Conservation (phyloP, 2,888 invertebrate species). For the Hemistola chrysoprasaria region DNA sequence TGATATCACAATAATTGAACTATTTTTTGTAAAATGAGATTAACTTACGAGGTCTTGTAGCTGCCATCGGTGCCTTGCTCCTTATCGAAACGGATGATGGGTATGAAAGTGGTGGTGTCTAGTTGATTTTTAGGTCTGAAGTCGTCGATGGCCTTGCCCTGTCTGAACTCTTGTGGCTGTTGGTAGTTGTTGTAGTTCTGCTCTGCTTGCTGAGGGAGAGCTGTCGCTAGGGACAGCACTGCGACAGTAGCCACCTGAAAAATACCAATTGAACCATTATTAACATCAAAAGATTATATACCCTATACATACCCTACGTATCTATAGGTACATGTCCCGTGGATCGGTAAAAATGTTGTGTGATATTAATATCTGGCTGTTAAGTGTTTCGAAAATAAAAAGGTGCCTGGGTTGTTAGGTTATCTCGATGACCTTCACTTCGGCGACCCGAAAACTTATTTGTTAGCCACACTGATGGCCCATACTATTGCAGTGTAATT, state of each 20-base stretch:
- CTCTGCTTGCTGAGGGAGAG: conserved; percentile 69
- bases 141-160: conserved; percentile 61
- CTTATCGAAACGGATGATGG: conserved; percentile 91
- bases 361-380: too few relatives aligned
- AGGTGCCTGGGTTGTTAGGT: too few relatives aligned
- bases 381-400: too few relatives aligned
- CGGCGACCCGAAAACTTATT: too few relatives aligned
- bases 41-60: conserved; percentile 88
- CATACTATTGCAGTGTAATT: too few relatives aligned
- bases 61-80: conserved; percentile 92
- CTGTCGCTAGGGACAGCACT: conserved; percentile 61
- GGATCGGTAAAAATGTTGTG: too few relatives aligned
- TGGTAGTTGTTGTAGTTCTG: conserved; percentile 67
- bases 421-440: too few relatives aligned
- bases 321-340: too few relatives aligned
- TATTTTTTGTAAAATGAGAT: background rate
- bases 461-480: too few relatives aligned
- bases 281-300: background rate
- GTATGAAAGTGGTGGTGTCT: conserved; percentile 88
- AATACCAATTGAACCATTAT: conserved; percentile 14
- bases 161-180: conserved; percentile 61
- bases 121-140: conserved; percentile 68
- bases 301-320: too few relatives aligned
- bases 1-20: too few relatives aligned
- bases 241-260: conserved; percentile 68